Evolutionary conservation across 2,113 vertebrate genomes (phyloP), one percentile per base, ranked within the genome.

Genomic region (Nothobranchius kuhntae): DNA sequence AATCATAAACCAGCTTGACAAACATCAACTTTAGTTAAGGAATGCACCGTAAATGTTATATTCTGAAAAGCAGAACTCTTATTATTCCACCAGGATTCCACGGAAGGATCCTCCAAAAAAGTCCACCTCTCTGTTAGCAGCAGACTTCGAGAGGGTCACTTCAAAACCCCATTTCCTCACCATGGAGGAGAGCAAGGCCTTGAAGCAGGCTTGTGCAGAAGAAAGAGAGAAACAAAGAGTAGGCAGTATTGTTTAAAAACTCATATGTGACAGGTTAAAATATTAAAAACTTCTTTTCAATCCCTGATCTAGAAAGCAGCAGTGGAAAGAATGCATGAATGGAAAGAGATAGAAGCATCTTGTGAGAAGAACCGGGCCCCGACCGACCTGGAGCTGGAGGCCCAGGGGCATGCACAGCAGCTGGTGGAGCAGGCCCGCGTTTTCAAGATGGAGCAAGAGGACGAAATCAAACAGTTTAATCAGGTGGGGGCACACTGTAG

Each of bases 391-490:
- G 95, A 98, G 65, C 72, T 89, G 13, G 93, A 87, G 64, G 94
- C 94, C 0, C 86, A 26, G 71, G 89, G 94, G 9, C 84, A 85
- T 7, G 93, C 91, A 0, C 92, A 92, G 82, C 75, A 80, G 30
- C 73, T 96, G 17, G 70, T 93, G 65, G 90, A 94, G 78, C 88
- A 84, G 24, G 94, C 94, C 0, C 84, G 53, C 47, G 63, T 80
- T 12, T 77, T 95, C 48, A 93, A 91, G 53, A 78, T 94, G 89
- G 96, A 97, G 81, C 93, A 96, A 79, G 95, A 96, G 42, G 95
- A 96, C 0, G 96, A 97, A 73, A 89, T 98, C 64, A 95, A 92
- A 87, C 63, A 85, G 21, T 89, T 98, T 60, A 95, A 85, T 13
- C 83, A 94, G 93, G 96, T 96, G 45, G 7, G 48, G 13, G 44